phyloP scores from a whole-genome alignment of 2,888 invertebrate species.

The Harpalus rubripes region DNA sequence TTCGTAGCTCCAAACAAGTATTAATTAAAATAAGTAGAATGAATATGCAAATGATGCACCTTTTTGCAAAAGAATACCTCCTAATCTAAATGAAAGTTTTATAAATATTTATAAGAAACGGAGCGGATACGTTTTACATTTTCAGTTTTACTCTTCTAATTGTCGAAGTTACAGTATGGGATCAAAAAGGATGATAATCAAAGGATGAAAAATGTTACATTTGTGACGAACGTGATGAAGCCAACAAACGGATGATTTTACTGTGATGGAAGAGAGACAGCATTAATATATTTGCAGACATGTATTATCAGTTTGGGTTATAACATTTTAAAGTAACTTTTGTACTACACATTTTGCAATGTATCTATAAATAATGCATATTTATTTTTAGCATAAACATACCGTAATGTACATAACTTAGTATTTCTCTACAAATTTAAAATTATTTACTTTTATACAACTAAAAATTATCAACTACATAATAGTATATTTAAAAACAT shows the following conservation, averaged over 20 bases:
- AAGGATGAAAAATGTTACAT: constrained; percentile 17
- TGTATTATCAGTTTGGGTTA: background rate
- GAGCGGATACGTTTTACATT: constrained; percentile 8
- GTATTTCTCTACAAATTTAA: too few relatives aligned
- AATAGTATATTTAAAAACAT: too few relatives aligned
- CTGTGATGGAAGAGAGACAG: background rate
- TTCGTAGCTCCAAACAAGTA: background rate
- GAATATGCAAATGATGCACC: constrained; percentile 21
- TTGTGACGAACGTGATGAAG: background rate
- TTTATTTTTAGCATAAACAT: too few relatives aligned
- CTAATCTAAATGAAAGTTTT: constrained; percentile 20
- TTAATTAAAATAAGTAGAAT: constrained; percentile 10
- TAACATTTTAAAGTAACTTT: background rate
- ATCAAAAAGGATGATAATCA: constrained; percentile 20
- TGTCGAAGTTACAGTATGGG: background rate
- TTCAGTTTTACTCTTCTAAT: constrained; percentile 21
- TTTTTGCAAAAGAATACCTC: constrained; percentile 17
- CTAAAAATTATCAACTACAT: too few relatives aligned
- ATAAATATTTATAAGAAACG: constrained; percentile 26
- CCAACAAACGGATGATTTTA: background rate
- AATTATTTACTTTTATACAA: too few relatives aligned
- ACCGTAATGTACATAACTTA: too few relatives aligned
- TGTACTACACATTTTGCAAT: background rate
- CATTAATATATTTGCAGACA: background rate
- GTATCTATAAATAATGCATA: too few relatives aligned